Conservation (phyloP, 2,888 invertebrate genomes). For the Agrotis puta region DNA sequence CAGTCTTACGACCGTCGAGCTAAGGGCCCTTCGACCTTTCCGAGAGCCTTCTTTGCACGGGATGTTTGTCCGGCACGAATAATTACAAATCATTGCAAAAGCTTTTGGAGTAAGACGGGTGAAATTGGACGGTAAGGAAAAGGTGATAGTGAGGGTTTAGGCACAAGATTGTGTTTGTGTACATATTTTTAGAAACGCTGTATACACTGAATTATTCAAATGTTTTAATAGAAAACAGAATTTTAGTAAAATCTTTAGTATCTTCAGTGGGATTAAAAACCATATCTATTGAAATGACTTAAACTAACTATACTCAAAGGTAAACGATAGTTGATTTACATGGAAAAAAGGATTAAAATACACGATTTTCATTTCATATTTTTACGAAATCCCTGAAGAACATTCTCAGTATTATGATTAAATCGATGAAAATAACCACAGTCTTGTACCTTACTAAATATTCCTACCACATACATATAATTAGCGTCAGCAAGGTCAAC, state of each 20-base stretch:
- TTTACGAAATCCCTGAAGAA: neutral
- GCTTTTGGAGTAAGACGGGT: conserved; percentile 32
- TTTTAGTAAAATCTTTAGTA: neutral
- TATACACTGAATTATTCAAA: neutral
- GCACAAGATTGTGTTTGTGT: conserved; percentile 4
- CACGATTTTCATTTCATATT: neutral
- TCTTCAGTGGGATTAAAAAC: neutral
- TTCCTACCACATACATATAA: neutral
- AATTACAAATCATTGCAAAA: conserved; percentile 56
- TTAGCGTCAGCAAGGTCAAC: conserved; percentile 12
- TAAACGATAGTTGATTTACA: no score
- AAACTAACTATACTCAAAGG: no score
- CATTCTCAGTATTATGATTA: neutral
- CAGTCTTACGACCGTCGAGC: conserved; percentile 65
- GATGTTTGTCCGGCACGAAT: conserved; percentile 56
- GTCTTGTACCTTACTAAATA: neutral
- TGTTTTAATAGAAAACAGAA: neutral
- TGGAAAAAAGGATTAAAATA: neutral
- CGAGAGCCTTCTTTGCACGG: conserved; percentile 45
- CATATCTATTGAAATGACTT: neutral
- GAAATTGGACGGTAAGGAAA: conserved; percentile 36
- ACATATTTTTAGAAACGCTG: neutral
- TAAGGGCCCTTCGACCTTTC: conserved; percentile 52
- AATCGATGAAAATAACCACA: neutral
- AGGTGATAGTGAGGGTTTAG: conserved; percentile 1